Conservation (phyloP, 2,888 invertebrate species). For the Limnephilus rhombicus region DNA sequence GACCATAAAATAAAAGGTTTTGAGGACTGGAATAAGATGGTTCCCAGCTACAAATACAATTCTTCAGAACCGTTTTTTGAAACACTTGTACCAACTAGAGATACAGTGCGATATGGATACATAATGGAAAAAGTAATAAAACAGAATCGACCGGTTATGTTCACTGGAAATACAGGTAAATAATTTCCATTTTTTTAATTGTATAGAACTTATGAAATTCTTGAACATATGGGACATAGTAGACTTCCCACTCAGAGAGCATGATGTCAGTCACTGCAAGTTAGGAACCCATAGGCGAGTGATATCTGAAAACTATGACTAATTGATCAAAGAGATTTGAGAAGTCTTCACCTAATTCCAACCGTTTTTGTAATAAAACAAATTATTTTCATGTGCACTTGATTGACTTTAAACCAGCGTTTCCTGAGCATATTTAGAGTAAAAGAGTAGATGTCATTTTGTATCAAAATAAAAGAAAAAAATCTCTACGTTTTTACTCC, state of each 20-base stretch:
- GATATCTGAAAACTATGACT: background rate
- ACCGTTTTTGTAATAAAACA: background rate
- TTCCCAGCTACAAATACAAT: constrained; percentile 86
- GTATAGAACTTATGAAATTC: background rate
- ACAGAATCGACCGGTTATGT: constrained; percentile 87
- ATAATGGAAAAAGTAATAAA: constrained; percentile 86
- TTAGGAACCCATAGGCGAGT: background rate
- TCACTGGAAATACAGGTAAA: constrained; percentile 92
- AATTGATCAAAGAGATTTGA: background rate
- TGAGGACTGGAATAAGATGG: constrained; percentile 88
- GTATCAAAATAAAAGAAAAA: too few species aligned
- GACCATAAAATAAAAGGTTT: constrained; percentile 84
- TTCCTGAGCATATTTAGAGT: too few species aligned
- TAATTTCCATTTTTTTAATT: background rate
- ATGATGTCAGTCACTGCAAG: too few species aligned
- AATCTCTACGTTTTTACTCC: too few species aligned
- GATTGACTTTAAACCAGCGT: too few species aligned
- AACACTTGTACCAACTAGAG: constrained; percentile 93
- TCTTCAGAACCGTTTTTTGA: constrained; percentile 88
- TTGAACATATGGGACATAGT: too few species aligned
- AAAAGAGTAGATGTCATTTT: too few species aligned
- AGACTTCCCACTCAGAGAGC: too few species aligned
- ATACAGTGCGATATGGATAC: constrained; percentile 92
- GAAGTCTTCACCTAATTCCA: background rate
- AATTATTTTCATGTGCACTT: background rate